These are phyloP conservation scores for Addax nasomaculatus DNA, from an alignment of 2,113 vertebrate genomes.

Conservation along the genomic window DNA sequence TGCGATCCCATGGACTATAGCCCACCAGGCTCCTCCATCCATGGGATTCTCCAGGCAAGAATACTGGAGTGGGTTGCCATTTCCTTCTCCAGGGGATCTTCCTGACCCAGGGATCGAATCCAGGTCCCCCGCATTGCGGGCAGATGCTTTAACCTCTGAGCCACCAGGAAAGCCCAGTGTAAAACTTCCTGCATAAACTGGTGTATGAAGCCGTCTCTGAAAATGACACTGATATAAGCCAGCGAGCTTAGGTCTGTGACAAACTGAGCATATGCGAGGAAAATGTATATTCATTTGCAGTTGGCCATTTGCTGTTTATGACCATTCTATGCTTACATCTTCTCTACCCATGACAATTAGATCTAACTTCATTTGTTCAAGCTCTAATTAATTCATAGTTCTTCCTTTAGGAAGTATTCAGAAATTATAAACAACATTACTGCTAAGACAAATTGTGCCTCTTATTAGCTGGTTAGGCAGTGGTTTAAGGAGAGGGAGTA, in stretches of 20 bases:
- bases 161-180: neutral
- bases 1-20: too few relatives aligned
- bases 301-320: neutral
- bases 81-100: too few relatives aligned
- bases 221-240: neutral
- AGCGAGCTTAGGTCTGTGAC: neutral
- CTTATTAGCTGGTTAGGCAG: neutral
- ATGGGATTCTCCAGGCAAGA: too few relatives aligned
- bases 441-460: neutral
- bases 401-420: neutral
- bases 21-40: too few relatives aligned
- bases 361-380: neutral
- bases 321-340: neutral
- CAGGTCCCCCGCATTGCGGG: too few relatives aligned
- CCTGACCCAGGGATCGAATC: too few relatives aligned
- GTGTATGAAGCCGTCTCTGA: neutral
- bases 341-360: neutral
- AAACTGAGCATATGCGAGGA: neutral
- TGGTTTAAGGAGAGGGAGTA: neutral
- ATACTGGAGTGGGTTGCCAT: too few relatives aligned
- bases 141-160: too few relatives aligned
- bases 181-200: neutral
- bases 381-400: conserved; percentile 7
- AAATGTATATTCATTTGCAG: neutral
- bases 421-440: conserved; percentile 8